Conservation (phyloP, 1,140 invertebrate genomes). For the Anastatus disparis region DNA sequence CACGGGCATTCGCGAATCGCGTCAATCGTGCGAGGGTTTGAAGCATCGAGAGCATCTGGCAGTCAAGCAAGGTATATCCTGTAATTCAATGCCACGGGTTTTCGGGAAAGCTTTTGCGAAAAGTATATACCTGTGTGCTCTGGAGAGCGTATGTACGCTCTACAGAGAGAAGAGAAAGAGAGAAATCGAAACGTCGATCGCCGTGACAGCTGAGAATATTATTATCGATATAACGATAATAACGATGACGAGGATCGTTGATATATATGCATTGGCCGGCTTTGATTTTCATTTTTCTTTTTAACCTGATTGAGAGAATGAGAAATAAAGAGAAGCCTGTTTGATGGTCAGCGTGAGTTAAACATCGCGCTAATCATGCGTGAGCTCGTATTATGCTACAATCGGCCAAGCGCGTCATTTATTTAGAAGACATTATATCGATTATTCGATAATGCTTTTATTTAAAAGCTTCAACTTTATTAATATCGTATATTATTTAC, state of each 20-base stretch:
- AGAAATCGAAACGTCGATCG: neutral
- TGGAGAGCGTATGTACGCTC: too few species aligned
- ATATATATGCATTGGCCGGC: too few species aligned
- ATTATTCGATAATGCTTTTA: neutral
- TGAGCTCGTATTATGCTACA: neutral
- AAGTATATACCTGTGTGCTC: neutral
- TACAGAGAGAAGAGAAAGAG: too few species aligned
- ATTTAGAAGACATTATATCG: constrained; percentile 5
- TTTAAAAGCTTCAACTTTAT: constrained; percentile 3
- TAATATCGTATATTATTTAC: too few species aligned
- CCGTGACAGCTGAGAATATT: constrained; percentile 18
- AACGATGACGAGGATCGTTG: neutral
- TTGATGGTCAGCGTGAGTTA: too few species aligned
- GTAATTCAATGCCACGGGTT: neutral
- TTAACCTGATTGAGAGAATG: too few species aligned
- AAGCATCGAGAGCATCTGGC: too few species aligned
- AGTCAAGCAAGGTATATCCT: neutral
- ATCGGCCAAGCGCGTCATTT: constrained; percentile 38
- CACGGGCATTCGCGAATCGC: neutral
- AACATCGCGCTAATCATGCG: neutral
- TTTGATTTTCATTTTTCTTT: constrained; percentile 27
- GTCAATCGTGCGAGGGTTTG: neutral
- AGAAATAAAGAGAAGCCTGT: too few species aligned
- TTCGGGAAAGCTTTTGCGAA: neutral
- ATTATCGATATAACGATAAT: constrained; percentile 4